These are phyloP conservation scores for Phalacrocorax pelagicus DNA, from an alignment of 2,113 vertebrate genomes.

Conservation along the genomic window DNA sequence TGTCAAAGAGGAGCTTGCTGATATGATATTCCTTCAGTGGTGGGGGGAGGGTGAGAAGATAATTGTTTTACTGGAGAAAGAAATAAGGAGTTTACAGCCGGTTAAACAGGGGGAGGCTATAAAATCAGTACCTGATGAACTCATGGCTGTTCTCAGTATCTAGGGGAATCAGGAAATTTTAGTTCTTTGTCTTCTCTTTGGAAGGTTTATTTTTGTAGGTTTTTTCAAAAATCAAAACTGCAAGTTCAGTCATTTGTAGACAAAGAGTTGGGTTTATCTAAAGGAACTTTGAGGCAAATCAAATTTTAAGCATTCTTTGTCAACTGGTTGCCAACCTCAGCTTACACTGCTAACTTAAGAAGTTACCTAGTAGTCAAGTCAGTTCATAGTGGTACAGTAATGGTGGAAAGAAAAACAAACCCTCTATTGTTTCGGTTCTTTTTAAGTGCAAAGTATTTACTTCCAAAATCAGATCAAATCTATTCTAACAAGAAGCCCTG, in stretches of 20 bases:
- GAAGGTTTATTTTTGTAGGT: not conserved
- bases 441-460: not conserved
- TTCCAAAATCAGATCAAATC: not conserved
- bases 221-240: not conserved
- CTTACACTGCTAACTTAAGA: not conserved
- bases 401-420: not conserved
- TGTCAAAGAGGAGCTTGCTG: not conserved
- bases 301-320: not conserved
- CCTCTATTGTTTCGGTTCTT: not conserved
- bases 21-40: not conserved
- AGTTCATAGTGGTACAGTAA: not conserved
- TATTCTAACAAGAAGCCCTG: not conserved
- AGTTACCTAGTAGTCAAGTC: not conserved
- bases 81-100: not conserved
- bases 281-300: not conserved
- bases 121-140: not conserved
- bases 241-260: not conserved
- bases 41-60: not conserved
- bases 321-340: not conserved
- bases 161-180: not conserved
- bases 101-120: not conserved
- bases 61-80: not conserved
- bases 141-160: not conserved
- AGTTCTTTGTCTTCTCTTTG: not conserved
- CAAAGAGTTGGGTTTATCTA: not conserved